Evolutionary conservation across 1,140 invertebrate genomes (phyloP), one percentile per base, ranked within the genome.

Genomic region (Bombus picipes): DNA sequence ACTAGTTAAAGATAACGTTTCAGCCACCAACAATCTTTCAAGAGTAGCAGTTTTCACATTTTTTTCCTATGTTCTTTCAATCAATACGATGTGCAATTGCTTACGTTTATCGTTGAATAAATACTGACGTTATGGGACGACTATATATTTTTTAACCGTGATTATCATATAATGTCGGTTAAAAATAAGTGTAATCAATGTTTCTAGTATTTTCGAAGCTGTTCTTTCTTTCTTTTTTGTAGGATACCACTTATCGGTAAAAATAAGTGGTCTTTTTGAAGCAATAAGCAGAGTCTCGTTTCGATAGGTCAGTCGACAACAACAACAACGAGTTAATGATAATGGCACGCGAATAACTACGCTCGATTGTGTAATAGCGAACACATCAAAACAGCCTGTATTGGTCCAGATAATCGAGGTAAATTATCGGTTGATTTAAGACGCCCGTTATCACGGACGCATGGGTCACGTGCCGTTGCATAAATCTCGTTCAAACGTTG

Each of bases 381-480:
- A 12, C 62, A 13, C 28, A 28, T 57, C n/a, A 18, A 77, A 32
- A 77, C 13, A 37, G 39, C 25, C 22, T n/a, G 13, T 47, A 47
- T 62, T 84, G 53, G 32, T 72, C 12, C 9, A 53, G 66, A 84
- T 79, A 84, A 84, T 47, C 47, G 32, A 25, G 25, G 59, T 79
- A 72, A 71, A 84, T 79, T 62, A 53, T 71, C 41, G 34, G 39
- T 18, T 57, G n/a, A n/a, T 32, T 73, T 81, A 66, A 47, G 57
- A 66, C n/a, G 13, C 70, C 6, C 1, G 41, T 81, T 73, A 73
- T 73, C 83, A 25, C 18, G 25, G n/a, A 62, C 15, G 12, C 18
- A 15, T 10, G 13, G 34, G 70, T 74, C 70, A 85, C 78, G 78
- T 85, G 70, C 57, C 5, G 28, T 41, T 34, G 28, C 43, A 62